Percentiles rank a stretch among this genome's conserved stretches.
phyloP scores from a whole-genome alignment of 2,888 invertebrate species.

The Spisula subtruncata region DNA sequence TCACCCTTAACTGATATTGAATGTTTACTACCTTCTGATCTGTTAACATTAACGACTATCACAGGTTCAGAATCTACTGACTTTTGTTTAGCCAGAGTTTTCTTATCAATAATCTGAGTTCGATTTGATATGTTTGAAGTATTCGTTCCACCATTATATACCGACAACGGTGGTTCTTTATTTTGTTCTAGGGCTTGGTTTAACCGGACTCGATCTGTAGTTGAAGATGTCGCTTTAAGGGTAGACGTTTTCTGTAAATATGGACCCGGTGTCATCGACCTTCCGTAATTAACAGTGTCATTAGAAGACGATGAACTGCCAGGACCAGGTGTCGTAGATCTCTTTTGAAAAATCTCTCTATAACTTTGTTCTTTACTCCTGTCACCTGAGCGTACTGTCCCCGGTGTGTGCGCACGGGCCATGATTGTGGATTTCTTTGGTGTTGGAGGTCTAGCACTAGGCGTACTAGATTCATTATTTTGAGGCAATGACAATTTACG shows the following conservation, averaged over 20 bases:
- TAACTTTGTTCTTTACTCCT: slow-evolving; percentile 74
- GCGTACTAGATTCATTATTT: slow-evolving; percentile 21
- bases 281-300: slow-evolving; percentile 44
- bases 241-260: slow-evolving; percentile 55
- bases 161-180: slow-evolving; percentile 64
- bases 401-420: slow-evolving; percentile 68
- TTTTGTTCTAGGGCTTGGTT: slow-evolving; percentile 60
- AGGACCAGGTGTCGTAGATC: slow-evolving; percentile 80
- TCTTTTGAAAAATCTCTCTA: slow-evolving; percentile 75
- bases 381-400: slow-evolving; percentile 47
- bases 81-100: slow-evolving; percentile 61
- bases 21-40: slow-evolving; percentile 71
- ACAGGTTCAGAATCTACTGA: slow-evolving; percentile 65
- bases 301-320: slow-evolving; percentile 37
- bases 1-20: slow-evolving; percentile 69
- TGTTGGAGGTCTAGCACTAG: slow-evolving; percentile 67
- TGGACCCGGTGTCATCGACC: slow-evolving; percentile 75
- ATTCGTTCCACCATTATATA: slow-evolving; percentile 51
- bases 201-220: slow-evolving; percentile 57
- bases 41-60: slow-evolving; percentile 76
- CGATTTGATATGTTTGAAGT: slow-evolving; percentile 42
- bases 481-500: slow-evolving; percentile 60
- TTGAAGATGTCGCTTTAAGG: slow-evolving; percentile 58
- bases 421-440: slow-evolving; percentile 73
- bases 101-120: slow-evolving; percentile 62